Base-by-base conservation (phyloP, 2,888 invertebrate species). In the Thera obeliscata region DNA sequence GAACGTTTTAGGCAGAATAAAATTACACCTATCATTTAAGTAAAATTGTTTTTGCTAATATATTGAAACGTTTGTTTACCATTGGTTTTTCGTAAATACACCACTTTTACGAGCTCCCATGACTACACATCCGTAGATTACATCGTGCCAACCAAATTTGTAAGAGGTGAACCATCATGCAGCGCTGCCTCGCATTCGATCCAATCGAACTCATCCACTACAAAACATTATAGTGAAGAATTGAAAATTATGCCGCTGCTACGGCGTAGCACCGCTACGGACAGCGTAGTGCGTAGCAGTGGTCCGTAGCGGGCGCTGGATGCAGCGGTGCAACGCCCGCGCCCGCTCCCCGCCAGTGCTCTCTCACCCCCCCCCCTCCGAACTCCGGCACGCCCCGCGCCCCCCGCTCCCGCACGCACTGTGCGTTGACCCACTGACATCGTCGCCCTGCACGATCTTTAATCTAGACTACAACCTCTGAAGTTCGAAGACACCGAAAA, bases 341-440 rank as follows among this genome's bases (percentile, higher is more conserved):
- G 81, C 84, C 77, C 43, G 41, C 41, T 5, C 78, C 56, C 36
- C 56, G 77, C 77, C 64, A 38, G 38, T 38, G 38, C 72, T 69
- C 58, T 9, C 55, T 11, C 63, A 35, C 66, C 66, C 72, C 58
- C 67, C 77, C 76, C 74, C n/a, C 81, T 75, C 75, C 77, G 76
- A 57, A 59, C 61, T 60, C 76, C 78, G 69, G 72, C 69, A 61
- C 57, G 22, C 64, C 74, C 71, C 69, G 73, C 63, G 35, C 63
- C 57, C 70, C 70, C 76, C 9, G 73, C 78, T 74, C 78, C 78
- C 75, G 75, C 71, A 78, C 93, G 93, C 93, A 90, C 91, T 88
- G 90, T 91, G 91, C 91, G 89, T 89, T 89, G 93, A 93, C 92
- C 93, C 89, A 93, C 90, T 93, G 91, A 91, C 91, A 91, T 84